Base-by-base conservation (phyloP, 2,888 invertebrate genomes). In the Stegophylla sp. region DNA sequence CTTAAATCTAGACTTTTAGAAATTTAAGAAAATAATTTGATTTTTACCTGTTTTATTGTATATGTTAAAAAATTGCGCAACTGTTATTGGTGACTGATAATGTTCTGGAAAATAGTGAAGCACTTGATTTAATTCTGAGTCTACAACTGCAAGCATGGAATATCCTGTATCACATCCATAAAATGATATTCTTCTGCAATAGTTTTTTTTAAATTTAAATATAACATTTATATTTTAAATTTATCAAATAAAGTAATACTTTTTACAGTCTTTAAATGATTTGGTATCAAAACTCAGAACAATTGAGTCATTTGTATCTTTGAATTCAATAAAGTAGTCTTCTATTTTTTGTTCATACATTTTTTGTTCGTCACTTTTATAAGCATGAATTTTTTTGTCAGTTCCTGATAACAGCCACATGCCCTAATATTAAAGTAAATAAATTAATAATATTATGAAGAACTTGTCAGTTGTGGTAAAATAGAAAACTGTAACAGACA, bases 341-440 rank as follows among this genome's bases (percentile, higher is more conserved):
- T 88, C 88, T 69, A 87, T 86, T 9, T 89, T 87, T 17, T 88
- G 88, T 86, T 91, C 90, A 83, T 88, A 87, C 83, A 90, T 90
- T 63, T 88, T 87, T 83, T 90, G 90, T 83, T 88, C 88, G 20
- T 89, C 89, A 86, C 90, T 91, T 85, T 88, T 87, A 85, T 90
- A 91, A 84, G 91, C 86, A 84, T 92, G 92, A n/a, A 92, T 87
- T 85, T 89, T 89, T 81, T 88, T 86, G 85, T 92, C 92, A 85
- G 90, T 90, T 20, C 92, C 92, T 84, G 91, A 89, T 84, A 92
- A 86, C 82, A 92, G 85, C 88, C 91, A 91, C 4, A 91, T 89
- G 51, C 88, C 87, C 89, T 89, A 83, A 82, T 86, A 86, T 48
- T 48, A 3, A 69, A 28, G n/a, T 2, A 45, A 41, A 72, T 12